Percentiles rank a stretch among this genome's conserved stretches.
Evolutionary conservation across 2,797 vertebrate genomes (phyloP).

Genomic region (Danio aesculapii): DNA sequence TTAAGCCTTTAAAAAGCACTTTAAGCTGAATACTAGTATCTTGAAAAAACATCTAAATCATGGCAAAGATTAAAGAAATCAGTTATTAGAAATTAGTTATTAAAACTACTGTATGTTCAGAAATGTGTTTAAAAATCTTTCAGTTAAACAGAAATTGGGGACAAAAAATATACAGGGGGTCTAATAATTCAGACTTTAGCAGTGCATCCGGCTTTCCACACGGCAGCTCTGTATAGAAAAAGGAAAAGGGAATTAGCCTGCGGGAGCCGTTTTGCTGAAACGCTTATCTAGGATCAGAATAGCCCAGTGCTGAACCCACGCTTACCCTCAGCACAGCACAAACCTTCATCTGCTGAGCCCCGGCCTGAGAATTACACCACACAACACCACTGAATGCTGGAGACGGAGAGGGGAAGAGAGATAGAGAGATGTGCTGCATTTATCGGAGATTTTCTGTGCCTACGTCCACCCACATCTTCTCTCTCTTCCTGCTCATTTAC

Average conservation of each 20-base stretch:
- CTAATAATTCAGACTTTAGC: too few species aligned
- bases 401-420: slow-evolving; percentile 25
- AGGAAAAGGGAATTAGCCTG: slow-evolving; percentile 56
- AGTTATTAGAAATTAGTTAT: too few species aligned
- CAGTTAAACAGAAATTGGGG: too few species aligned
- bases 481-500: slow-evolving; percentile 38
- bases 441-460: slow-evolving; percentile 47
- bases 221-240: slow-evolving; percentile 40
- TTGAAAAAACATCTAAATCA: too few species aligned
- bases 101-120: too few species aligned
- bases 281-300: slow-evolving; percentile 60
- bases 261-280: slow-evolving; percentile 51
- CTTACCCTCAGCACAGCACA: slow-evolving; percentile 38
- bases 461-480: slow-evolving; percentile 45
- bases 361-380: slow-evolving; percentile 7
- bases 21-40: too few species aligned
- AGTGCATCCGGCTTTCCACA: slow-evolving; percentile 28
- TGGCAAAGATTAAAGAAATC: too few species aligned
- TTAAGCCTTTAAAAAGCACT: too few species aligned
- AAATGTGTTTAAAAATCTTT: too few species aligned
- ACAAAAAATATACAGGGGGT: too few species aligned
- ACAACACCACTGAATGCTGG: slow-evolving; percentile 11
- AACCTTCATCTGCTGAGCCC: slow-evolving; percentile 29
- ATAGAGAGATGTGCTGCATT: slow-evolving; percentile 40
- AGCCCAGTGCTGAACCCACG: slow-evolving; percentile 54